phyloP scores from a whole-genome alignment of 2,113 vertebrate genomes.

The Ranitomeya imitator region DNA sequence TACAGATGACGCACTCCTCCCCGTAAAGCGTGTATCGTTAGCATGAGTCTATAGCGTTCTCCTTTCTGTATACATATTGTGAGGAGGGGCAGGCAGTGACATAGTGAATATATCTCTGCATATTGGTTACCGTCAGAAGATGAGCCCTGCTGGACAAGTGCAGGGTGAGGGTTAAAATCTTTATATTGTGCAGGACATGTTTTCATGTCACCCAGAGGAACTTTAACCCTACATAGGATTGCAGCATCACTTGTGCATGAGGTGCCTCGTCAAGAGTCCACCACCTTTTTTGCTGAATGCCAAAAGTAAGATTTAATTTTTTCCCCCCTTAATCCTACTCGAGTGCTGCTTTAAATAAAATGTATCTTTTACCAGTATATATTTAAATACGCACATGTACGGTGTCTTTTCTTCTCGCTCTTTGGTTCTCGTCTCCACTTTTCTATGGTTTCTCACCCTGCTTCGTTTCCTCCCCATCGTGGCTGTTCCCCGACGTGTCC shows the following conservation, averaged over 20 bases:
- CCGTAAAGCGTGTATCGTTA: neutral
- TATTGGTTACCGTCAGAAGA: slow-evolving; percentile 26
- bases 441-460: neutral
- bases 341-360: slow-evolving; percentile 56
- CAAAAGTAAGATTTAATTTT: slow-evolving; percentile 58
- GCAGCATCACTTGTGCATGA: slow-evolving; percentile 57
- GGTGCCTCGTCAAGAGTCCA: slow-evolving; percentile 56
- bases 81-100: neutral
- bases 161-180: slow-evolving; percentile 57
- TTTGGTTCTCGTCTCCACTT: slow-evolving; percentile 26
- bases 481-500: slow-evolving; percentile 41
- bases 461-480: slow-evolving; percentile 16
- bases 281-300: slow-evolving; percentile 57
- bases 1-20: neutral
- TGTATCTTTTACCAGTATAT: slow-evolving; percentile 48
- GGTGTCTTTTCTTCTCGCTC: slow-evolving; percentile 39
- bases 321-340: slow-evolving; percentile 46
- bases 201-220: slow-evolving; percentile 59
- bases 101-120: slow-evolving; percentile 4
- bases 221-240: slow-evolving; percentile 58
- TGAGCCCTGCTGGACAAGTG: slow-evolving; percentile 31
- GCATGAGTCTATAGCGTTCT: neutral
- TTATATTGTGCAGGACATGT: slow-evolving; percentile 59
- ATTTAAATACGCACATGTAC: slow-evolving; percentile 46
- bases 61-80: neutral